phyloP scores from a whole-genome alignment of 2,888 invertebrate species.

The Pemphredon lugubris region DNA sequence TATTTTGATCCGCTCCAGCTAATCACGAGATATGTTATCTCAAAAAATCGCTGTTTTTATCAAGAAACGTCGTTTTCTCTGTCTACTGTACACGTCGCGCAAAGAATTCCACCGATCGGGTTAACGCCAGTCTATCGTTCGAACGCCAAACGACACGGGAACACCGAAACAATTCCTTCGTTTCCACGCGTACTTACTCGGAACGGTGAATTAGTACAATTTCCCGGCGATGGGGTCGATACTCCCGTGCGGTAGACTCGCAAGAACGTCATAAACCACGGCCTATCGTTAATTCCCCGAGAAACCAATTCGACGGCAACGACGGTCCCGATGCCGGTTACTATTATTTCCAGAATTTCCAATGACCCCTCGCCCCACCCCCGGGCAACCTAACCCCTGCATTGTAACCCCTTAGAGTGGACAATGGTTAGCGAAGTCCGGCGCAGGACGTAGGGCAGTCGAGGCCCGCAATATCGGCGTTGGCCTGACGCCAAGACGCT shows the following conservation, averaged over 20 bases:
- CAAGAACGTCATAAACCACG: conserved; percentile 57
- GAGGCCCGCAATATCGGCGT: conserved; percentile 69
- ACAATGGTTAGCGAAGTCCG: conserved; percentile 73
- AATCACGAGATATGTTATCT: no score
- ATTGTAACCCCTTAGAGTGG: conserved; percentile 66
- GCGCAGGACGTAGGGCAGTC: conserved; percentile 54
- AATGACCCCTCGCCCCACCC: no score
- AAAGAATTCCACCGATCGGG: no score
- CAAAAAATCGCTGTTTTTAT: no score
- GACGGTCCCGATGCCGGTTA: conserved; percentile 38
- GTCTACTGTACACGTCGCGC: no score
- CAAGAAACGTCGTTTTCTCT: no score
- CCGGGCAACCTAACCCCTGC: conserved; percentile 53
- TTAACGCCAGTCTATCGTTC: no score
- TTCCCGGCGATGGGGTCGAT: conserved; percentile 46
- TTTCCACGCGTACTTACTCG: conserved; percentile 23
- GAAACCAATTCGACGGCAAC: conserved; percentile 59
- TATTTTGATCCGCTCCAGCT: no score
- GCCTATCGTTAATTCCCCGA: conserved; percentile 60
- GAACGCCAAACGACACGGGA: no score
- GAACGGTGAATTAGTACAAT: conserved; percentile 45
- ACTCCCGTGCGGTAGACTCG: conserved; percentile 33
- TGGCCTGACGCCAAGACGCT: conserved; percentile 76
- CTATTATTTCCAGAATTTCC: conserved; percentile 76
- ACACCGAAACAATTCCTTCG: conserved; percentile 5